A percentile compares a stretch with the other conserved stretches of the same genome.
phyloP scores from a whole-genome alignment of 1,140 invertebrate species.

The Scaptodrosophila lebanonensis region DNA sequence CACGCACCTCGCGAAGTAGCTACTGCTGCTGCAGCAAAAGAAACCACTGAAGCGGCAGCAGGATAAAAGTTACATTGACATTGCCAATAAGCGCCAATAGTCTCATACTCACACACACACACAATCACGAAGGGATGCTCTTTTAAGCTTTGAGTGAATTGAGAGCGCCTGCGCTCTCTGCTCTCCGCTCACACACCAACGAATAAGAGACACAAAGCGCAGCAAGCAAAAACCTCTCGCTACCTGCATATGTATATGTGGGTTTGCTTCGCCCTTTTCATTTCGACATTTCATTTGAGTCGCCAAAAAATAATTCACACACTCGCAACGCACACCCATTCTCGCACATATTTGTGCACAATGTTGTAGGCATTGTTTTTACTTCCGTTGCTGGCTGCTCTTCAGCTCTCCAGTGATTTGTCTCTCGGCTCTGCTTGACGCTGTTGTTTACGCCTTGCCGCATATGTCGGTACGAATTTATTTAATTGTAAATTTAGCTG shows the following conservation, averaged over 20 bases:
- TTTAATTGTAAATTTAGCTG: slow-evolving; percentile 57
- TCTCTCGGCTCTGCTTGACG: slow-evolving; percentile 10
- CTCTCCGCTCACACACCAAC: neutral
- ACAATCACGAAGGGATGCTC: slow-evolving; percentile 10
- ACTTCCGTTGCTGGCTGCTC: slow-evolving; percentile 13
- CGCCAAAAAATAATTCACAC: too few species aligned
- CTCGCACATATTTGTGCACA: too few species aligned
- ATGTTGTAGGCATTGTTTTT: too few species aligned
- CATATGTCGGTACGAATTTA: slow-evolving; percentile 67
- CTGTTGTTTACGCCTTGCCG: slow-evolving; percentile 65
- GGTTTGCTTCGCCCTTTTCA: neutral
- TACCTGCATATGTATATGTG: neutral
- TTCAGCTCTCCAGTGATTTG: neutral
- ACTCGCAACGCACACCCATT: too few species aligned
- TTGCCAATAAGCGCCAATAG: slow-evolving; percentile 38
- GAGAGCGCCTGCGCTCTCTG: slow-evolving; percentile 9
- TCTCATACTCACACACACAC: slow-evolving; percentile 10
- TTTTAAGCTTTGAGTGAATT: neutral
- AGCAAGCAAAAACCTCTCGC: slow-evolving; percentile 1
- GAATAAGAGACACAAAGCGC: neutral
- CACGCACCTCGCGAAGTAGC: slow-evolving; percentile 1
- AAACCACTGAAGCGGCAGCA: slow-evolving; percentile 68
- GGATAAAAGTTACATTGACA: slow-evolving; percentile 74
- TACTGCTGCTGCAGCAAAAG: slow-evolving; percentile 53
- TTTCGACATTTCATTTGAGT: too few species aligned